Conservation (phyloP, 2,888 invertebrate species). For the Argyra leucocephala region DNA sequence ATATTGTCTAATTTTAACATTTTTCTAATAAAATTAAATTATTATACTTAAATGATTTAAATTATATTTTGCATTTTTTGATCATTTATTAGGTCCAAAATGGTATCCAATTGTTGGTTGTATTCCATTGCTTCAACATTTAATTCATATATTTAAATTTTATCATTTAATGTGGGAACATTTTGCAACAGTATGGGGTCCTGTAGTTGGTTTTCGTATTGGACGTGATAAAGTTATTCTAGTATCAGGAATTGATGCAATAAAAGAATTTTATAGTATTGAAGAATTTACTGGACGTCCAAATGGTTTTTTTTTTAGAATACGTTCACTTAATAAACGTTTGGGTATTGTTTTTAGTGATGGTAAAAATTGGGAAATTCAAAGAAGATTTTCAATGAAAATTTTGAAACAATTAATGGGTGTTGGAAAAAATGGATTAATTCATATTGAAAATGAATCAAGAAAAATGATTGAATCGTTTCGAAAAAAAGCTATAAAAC, state of each 20-base stretch:
- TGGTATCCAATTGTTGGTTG: slow-evolving; percentile 51
- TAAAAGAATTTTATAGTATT: slow-evolving; percentile 51
- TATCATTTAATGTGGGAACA: slow-evolving; percentile 54
- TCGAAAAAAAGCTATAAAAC: slow-evolving; percentile 30
- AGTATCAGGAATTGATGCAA: slow-evolving; percentile 52
- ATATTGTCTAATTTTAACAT: too few relatives aligned
- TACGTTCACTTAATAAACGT: slow-evolving; percentile 57
- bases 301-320: slow-evolving; percentile 57
- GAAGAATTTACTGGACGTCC: slow-evolving; percentile 63
- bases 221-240: slow-evolving; percentile 54
- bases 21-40: too few relatives aligned
- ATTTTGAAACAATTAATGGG: slow-evolving; percentile 53
- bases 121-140: slow-evolving; percentile 37
- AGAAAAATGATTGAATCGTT: slow-evolving; percentile 46
- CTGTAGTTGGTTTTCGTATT: slow-evolving; percentile 56
- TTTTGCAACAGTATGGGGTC: slow-evolving; percentile 51
- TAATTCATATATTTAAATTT: slow-evolving; percentile 36
- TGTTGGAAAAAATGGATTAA: slow-evolving; percentile 47
- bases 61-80: not conserved
- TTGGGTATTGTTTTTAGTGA: slow-evolving; percentile 62
- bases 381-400: slow-evolving; percentile 56
- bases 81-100: slow-evolving; percentile 44
- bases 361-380: slow-evolving; percentile 55
- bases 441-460: slow-evolving; percentile 51
- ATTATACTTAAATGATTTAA: too few relatives aligned